Evolutionary conservation across 2,797 vertebrate genomes (phyloP).

Genomic region (Gymnoscopelus braueri): DNA sequence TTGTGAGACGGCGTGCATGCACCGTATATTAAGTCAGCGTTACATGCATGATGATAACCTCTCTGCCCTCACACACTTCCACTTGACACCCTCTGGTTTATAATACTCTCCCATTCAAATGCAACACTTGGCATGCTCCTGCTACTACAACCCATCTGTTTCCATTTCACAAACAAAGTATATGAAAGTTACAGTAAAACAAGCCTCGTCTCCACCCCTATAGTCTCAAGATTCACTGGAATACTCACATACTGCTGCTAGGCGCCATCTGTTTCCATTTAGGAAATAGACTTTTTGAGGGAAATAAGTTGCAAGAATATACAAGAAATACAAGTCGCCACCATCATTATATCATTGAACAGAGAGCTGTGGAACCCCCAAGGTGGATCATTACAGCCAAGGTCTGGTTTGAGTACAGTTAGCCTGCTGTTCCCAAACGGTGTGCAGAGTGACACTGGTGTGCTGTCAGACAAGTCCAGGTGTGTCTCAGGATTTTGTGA

Average conservation of each 20-base stretch:
- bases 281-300: not conserved
- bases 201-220: too few relatives aligned
- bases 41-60: constrained; percentile 58
- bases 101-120: constrained; percentile 33
- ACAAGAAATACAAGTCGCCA: not conserved
- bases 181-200: not conserved
- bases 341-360: not conserved
- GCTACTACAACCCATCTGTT: constrained; percentile 25
- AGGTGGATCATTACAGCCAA: constrained; percentile 1
- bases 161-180: constrained; percentile 11
- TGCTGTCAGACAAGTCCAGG: too few relatives aligned
- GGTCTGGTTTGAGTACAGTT: not conserved
- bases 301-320: not conserved
- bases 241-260: constrained; percentile 10
- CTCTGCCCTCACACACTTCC: constrained; percentile 45
- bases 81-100: constrained; percentile 21
- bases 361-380: not conserved
- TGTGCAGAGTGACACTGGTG: too few relatives aligned
- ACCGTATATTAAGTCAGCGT: constrained; percentile 34
- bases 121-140: constrained; percentile 28
- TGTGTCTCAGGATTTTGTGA: too few relatives aligned
- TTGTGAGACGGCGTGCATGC: too few relatives aligned
- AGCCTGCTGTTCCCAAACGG: too few relatives aligned
- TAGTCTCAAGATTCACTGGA: too few relatives aligned
- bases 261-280: constrained; percentile 22